phyloP scores from a whole-genome alignment of 2,888 invertebrate species.

The Blastobasis lacticolella region DNA sequence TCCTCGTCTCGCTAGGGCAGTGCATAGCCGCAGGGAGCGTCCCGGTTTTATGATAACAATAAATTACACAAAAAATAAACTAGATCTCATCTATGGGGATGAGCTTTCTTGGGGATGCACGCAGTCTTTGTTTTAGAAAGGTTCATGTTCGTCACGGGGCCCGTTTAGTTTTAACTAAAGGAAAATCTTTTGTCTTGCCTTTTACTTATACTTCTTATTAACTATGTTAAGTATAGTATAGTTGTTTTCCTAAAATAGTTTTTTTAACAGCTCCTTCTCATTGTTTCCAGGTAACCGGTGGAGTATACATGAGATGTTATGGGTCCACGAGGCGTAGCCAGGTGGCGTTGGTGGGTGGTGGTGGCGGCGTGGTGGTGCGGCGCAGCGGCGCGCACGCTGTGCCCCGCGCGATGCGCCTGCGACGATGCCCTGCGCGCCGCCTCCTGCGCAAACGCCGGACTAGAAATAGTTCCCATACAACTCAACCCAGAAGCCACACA shows the following conservation, averaged over 20 bases:
- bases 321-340: slow-evolving; percentile 65
- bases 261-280: slow-evolving; percentile 15
- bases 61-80: slow-evolving; percentile 54
- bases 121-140: slow-evolving; percentile 7
- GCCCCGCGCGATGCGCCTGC: slow-evolving; percentile 87
- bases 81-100: slow-evolving; percentile 44
- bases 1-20: slow-evolving; percentile 33
- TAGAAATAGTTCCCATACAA: slow-evolving; percentile 91
- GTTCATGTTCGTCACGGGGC: slow-evolving; percentile 1
- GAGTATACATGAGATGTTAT: slow-evolving; percentile 70
- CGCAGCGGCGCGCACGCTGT: slow-evolving; percentile 75
- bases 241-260: too few relatives aligned
- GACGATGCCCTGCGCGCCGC: slow-evolving; percentile 84
- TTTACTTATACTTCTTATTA: too few relatives aligned
- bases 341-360: slow-evolving; percentile 69
- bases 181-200: too few relatives aligned
- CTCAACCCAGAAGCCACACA: slow-evolving; percentile 89
- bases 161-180: slow-evolving; percentile 5
- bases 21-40: slow-evolving; percentile 36
- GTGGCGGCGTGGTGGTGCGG: slow-evolving; percentile 70
- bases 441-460: slow-evolving; percentile 83
- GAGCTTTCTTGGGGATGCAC: slow-evolving; percentile 27
- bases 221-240: too few relatives aligned
- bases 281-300: slow-evolving; percentile 51
- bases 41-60: slow-evolving; percentile 52